These are phyloP conservation scores for Danionella cerebrum DNA, from an alignment of 2,113 vertebrate genomes.

Conservation along the genomic window DNA sequence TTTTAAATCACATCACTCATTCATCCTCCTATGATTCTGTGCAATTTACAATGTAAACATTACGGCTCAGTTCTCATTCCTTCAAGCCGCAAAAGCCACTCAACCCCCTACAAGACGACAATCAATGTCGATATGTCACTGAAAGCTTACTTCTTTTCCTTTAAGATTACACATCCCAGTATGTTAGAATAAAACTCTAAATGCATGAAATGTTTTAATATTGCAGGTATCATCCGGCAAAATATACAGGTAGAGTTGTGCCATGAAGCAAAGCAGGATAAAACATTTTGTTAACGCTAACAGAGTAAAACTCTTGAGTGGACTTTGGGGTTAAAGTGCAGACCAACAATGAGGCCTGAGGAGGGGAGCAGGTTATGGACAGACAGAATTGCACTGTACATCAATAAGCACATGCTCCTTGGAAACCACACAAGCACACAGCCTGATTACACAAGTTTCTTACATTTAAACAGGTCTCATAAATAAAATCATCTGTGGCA, in stretches of 20 bases:
- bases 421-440: slow-evolving; percentile 25
- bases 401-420: slow-evolving; percentile 12
- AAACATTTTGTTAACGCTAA: too few relatives aligned
- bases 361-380: slow-evolving; percentile 1
- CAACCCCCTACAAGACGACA: neutral
- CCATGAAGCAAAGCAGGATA: neutral
- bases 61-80: slow-evolving; percentile 69
- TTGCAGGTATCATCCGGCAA: slow-evolving; percentile 5
- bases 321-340: slow-evolving; percentile 46
- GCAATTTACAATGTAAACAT: slow-evolving; percentile 91
- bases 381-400: neutral
- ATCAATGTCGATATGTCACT: neutral
- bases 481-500: slow-evolving; percentile 28
- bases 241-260: neutral
- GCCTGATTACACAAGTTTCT: slow-evolving; percentile 26
- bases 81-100: slow-evolving; percentile 9
- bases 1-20: slow-evolving; percentile 56
- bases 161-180: neutral
- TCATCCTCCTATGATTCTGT: slow-evolving; percentile 62
- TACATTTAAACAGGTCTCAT: neutral
- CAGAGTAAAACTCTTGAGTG: neutral
- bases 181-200: neutral
- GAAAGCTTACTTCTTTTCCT: neutral
- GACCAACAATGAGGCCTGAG: slow-evolving; percentile 40
- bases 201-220: neutral